A percentile compares a stretch with the other conserved stretches of the same genome.
Evolutionary conservation across 2,797 vertebrate species (phyloP).

Genomic region (Lepilemur ruficaudatus): DNA sequence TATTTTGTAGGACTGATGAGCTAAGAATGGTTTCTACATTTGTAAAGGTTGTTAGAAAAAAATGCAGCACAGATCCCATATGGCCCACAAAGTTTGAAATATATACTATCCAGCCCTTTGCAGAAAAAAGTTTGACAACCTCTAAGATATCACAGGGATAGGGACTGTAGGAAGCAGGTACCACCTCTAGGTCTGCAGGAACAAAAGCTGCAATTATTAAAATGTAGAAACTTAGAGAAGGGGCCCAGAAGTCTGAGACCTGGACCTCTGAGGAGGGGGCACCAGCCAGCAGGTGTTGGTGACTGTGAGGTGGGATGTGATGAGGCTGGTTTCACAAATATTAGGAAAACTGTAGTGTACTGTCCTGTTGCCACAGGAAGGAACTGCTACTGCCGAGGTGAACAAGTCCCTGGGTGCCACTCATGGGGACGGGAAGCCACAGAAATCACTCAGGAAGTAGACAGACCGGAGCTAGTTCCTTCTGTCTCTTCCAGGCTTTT

Average conservation of each 20-base stretch:
- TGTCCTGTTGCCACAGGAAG: fast-evolving
- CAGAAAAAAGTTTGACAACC: neutral
- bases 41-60: neutral
- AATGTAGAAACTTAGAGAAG: neutral
- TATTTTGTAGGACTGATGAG: neutral
- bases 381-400: neutral
- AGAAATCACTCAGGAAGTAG: neutral
- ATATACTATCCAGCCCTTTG: neutral
- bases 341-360: neutral
- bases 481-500: neutral
- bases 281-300: too few species aligned
- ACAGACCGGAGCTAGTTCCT: neutral
- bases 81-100: neutral
- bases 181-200: neutral
- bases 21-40: neutral
- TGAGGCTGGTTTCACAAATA: neutral
- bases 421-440: neutral
- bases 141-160: neutral
- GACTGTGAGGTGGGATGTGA: neutral
- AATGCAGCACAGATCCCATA: neutral
- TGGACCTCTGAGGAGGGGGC: neutral
- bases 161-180: neutral
- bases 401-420: neutral
- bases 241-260: neutral
- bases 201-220: neutral